Evolutionary conservation across 1,140 invertebrate species (phyloP).

Genomic region (Aphaenogaster ashmeadi): DNA sequence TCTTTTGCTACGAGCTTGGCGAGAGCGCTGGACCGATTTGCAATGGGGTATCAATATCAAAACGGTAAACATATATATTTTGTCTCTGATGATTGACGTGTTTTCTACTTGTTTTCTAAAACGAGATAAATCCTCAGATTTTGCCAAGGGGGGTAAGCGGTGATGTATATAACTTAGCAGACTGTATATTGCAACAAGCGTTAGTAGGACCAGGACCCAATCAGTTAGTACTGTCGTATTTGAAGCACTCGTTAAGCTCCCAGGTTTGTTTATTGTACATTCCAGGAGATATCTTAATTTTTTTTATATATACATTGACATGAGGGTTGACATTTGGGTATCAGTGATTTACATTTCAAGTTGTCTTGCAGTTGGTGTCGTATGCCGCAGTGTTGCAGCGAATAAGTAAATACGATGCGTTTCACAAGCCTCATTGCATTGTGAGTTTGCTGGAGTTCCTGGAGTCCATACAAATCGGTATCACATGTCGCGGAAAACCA

Average conservation of each 20-base stretch:
- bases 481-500: constrained; percentile 92
- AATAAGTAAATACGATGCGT: constrained; percentile 96
- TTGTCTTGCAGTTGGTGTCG: constrained; percentile 91
- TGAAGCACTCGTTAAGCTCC: constrained; percentile 96
- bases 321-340: not conserved
- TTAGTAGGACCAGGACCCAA: constrained; percentile 97
- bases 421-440: constrained; percentile 96
- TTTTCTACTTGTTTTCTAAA: not conserved
- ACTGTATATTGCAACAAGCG: constrained; percentile 97
- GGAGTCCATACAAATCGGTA: constrained; percentile 92
- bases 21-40: constrained; percentile 97
- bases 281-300: not conserved
- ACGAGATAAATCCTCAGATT: constrained; percentile 86
- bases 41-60: constrained; percentile 99
- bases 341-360: not conserved
- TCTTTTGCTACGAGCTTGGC: constrained; percentile 95
- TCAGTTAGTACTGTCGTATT: constrained; percentile 95
- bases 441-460: constrained; percentile 95
- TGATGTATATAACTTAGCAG: constrained; percentile 96
- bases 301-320: not conserved
- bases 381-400: constrained; percentile 95
- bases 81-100: not conserved
- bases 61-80: constrained; percentile 87
- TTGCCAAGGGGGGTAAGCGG: constrained; percentile 95
- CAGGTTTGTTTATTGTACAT: constrained; percentile 86